Evolutionary conservation across 64 coral and sea anemone species (phyloP), one percentile per base, ranked within the genome.

Genomic region (Stylophora pistillata): DNA sequence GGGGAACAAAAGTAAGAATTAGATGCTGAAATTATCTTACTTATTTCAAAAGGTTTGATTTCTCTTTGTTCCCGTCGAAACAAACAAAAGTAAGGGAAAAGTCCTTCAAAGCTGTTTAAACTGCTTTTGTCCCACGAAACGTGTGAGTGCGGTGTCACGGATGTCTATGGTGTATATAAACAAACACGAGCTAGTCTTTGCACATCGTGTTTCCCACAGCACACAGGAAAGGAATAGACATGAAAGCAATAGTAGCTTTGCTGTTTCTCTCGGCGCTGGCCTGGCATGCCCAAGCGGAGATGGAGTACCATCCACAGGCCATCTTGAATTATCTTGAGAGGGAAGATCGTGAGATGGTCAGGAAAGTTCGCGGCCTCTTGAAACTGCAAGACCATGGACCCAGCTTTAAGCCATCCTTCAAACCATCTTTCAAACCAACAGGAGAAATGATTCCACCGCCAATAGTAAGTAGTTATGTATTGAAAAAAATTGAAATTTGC

Each of bases 271-370:
- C 62, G 0, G 60, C 62, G 3, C 33, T 69, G 80, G 60, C 58
- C 23, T 31, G 52, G 7, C 41, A 28, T 12, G 80, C 80, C 14
- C 20, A 23, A 9, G 80, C 62, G 23, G 80, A 84, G 33, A 70
- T 70, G 61, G 32, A 84, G 16, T 70, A 69, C 26, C 80, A 84
- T 69, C 80, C 80, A 3, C 80, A 84, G 54, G 80, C 80, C 0
- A 41, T 84, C 3, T 23, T 84, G 12, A 60, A 84, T 63, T 84
- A 84, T 16, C 60, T 84, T 34, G 80, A 84, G 80, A 27, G 23
- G 61, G 80, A 84, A 84, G 80, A 84, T 70, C 29, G 16, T 15
- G 31, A 84, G 15, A 84, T 84, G 80, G 80, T 62, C 11, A 53
- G 64, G 32, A 63, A 84, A 9, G 80, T 84, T 69, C 80, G 80